Conservation (phyloP, 1,140 invertebrate species). For the Wiebesia pumilae region DNA sequence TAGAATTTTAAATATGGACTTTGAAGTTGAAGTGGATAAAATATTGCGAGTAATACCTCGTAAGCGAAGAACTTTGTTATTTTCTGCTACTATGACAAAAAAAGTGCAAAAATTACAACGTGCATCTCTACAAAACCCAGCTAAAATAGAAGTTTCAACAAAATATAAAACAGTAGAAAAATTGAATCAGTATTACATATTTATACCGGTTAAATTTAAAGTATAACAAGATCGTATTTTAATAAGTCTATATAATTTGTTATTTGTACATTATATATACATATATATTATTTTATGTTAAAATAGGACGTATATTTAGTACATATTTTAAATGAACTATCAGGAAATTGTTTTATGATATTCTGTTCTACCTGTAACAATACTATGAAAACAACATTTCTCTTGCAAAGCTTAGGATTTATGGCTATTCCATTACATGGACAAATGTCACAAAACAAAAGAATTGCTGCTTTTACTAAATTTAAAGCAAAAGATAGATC, state of each 20-base stretch:
- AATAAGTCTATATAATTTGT: conserved; percentile 39
- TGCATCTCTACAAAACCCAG: conserved; percentile 93
- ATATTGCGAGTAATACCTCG: conserved; percentile 93
- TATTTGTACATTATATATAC: conserved; percentile 22
- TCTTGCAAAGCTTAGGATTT: conserved; percentile 91
- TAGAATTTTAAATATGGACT: conserved; percentile 96
- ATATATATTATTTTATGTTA: conserved; percentile 51
- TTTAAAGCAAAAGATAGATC: conserved; percentile 92
- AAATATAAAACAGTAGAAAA: conserved; percentile 99
- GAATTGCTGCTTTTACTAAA: conserved; percentile 92
- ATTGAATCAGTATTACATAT: conserved; percentile 95
- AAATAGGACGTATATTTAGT: conserved; percentile 95
- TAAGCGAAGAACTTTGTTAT: conserved; percentile 91
- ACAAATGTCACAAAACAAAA: conserved; percentile 96
- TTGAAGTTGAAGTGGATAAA: conserved; percentile 96
- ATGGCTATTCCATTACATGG: conserved; percentile 97
- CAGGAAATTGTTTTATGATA: conserved; percentile 97
- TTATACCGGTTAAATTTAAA: conserved; percentile 97
- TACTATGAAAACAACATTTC: conserved; percentile 90
- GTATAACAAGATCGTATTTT: conserved; percentile 68
- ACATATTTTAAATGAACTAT: conserved; percentile 95
- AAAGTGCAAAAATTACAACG: conserved; percentile 97
- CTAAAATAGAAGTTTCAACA: conserved; percentile 95
- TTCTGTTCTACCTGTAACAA: conserved; percentile 97
- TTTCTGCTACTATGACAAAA: conserved; percentile 99